Base-by-base conservation (phyloP, 2,888 invertebrate genomes). In the Blastobasis adustella region DNA sequence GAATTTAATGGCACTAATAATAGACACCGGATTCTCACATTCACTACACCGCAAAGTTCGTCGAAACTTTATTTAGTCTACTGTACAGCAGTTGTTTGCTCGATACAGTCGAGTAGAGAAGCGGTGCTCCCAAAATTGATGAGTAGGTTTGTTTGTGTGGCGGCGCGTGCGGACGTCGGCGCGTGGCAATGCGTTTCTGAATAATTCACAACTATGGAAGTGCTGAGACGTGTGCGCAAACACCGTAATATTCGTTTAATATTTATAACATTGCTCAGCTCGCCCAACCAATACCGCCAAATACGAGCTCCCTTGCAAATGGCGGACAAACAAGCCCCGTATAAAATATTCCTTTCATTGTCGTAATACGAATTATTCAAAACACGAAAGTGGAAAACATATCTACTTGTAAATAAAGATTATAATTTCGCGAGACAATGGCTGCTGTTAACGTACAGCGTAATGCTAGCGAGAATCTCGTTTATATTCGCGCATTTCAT, bases 191-290 rank as follows among this genome's bases (percentile, higher is more conserved):
- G 63, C 58, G 54, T 59, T 55, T 67, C 63, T 86, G 84, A 86
- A 86, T 85, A 61, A 85, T 87, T 84, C 82, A 85, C 63, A 63
- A 67, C 59, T 61, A 63, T 68, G 68, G 69, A 78, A 78, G 78
- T 78, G 77, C 82, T 75, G 70, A 79, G 71, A 68, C 72, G 72
- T 79, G 74, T 76, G 74, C 77, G 67, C 73, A 79, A 82, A 81
- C 78, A 76, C 66, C 55, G 65, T 77, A 73, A 80, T 82, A 80
- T 79, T 73, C 75, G 65, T 80, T 80, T 76, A 82, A 80, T 84
- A 84, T 85, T 84, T 73, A 82, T 75, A 73, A 75, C 77, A 79
- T 73, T 75, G 67, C 63, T 52, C 65, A 67, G 68, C 65, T 66
- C 23, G 66, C 67, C 67, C 69, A 76, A 72, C 74, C 69, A 78